Evolutionary conservation across 2,888 invertebrate species (phyloP).

Genomic region (Aquatica leii): DNA sequence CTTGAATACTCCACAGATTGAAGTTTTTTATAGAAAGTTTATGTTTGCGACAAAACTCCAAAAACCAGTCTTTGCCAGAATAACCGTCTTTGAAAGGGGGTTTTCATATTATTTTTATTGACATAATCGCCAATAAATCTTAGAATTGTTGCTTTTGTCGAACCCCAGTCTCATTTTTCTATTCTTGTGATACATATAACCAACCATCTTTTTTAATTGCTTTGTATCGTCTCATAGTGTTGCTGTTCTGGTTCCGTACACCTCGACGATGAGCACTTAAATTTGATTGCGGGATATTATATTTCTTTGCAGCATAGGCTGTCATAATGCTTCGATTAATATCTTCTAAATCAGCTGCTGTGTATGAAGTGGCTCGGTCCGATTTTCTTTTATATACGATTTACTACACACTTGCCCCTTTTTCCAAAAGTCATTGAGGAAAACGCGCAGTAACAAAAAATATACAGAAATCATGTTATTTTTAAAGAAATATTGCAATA

Average conservation of each 20-base stretch:
- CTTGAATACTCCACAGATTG: constrained; percentile 49
- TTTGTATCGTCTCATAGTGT: constrained; percentile 16
- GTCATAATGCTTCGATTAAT: constrained; percentile 14
- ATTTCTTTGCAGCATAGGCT: no score
- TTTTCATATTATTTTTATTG: no score
- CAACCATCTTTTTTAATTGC: constrained; percentile 2
- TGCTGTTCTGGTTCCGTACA: constrained; percentile 19
- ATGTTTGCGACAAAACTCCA: constrained; percentile 41
- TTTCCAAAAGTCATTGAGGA: no score
- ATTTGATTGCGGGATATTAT: constrained; percentile 23
- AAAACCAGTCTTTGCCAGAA: constrained; percentile 33
- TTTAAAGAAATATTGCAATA: no score
- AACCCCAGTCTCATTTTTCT: constrained; percentile 12
- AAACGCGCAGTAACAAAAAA: no score
- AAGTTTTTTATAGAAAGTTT: constrained; percentile 51
- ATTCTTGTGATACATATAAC: constrained; percentile 8
- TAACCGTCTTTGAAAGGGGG: no score
- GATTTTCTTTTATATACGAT: constrained; percentile 14
- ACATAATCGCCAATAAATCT: no score
- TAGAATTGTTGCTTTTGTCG: constrained; percentile 40
- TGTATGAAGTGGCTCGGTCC: constrained; percentile 6
- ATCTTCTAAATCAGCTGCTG: constrained; percentile 21
- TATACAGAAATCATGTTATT: no score
- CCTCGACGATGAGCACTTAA: constrained; percentile 26
- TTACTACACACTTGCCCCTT: no score